phyloP scores from a whole-genome alignment of 1,140 invertebrate genomes.

The Lethocerus indicus region DNA sequence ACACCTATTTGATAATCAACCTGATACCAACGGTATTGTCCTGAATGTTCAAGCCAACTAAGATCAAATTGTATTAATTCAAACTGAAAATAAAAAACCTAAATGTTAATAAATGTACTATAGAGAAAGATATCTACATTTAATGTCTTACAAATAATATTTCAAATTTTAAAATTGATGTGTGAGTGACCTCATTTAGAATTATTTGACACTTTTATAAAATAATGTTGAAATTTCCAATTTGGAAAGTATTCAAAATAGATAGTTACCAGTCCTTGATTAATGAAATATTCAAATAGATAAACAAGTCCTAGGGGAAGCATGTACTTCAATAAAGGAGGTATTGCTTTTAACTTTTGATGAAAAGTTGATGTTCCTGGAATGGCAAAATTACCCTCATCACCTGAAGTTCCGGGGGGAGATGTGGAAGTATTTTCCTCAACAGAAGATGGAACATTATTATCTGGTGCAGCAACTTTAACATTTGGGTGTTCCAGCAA shows the following conservation, averaged over 20 bases:
- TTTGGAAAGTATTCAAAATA: neutral
- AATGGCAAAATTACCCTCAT: neutral
- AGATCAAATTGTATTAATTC: slow-evolving; percentile 56
- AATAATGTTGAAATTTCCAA: neutral
- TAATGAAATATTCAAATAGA: slow-evolving; percentile 79
- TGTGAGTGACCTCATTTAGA: neutral
- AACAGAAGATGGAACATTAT: neutral
- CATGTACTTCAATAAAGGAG: slow-evolving; percentile 41
- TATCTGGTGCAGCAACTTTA: neutral
- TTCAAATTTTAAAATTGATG: neutral
- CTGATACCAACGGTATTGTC: slow-evolving; percentile 74
- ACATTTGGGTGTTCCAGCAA: slow-evolving; percentile 14
- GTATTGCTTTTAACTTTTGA: slow-evolving; percentile 38
- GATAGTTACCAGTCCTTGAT: slow-evolving; percentile 48
- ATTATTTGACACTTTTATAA: neutral
- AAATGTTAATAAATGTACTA: neutral
- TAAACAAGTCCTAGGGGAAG: slow-evolving; percentile 65
- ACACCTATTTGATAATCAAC: slow-evolving; percentile 76
- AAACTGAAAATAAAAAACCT: slow-evolving; percentile 24
- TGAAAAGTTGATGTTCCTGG: slow-evolving; percentile 25
- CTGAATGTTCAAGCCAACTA: slow-evolving; percentile 36
- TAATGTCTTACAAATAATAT: neutral
- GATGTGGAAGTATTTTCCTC: neutral
- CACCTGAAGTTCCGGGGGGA: neutral
- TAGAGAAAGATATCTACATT: neutral